Conservation (phyloP, 2,113 vertebrate genomes). For the Ageneiosus marmoratus region DNA sequence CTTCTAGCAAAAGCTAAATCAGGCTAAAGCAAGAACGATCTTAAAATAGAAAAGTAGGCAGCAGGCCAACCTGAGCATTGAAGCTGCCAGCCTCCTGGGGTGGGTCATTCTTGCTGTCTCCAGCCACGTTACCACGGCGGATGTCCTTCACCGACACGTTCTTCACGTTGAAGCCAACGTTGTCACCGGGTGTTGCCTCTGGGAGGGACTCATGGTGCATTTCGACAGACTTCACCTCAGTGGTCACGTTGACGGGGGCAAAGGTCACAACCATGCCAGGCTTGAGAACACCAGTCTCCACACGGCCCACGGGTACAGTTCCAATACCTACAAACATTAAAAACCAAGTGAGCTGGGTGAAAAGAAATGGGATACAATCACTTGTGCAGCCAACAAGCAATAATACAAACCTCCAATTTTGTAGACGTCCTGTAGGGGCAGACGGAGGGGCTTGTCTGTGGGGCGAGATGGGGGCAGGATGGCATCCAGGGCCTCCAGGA, state of each 20-base stretch:
- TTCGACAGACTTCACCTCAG: constrained; percentile 80
- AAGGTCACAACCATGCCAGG: constrained; percentile 77
- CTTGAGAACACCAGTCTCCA: constrained; percentile 76
- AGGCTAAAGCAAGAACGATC: neutral
- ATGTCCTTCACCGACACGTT: constrained; percentile 80
- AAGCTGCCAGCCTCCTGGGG: constrained; percentile 72
- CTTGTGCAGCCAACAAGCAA: neutral
- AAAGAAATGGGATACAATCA: neutral
- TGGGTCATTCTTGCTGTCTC: constrained; percentile 80
- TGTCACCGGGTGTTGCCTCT: constrained; percentile 75
- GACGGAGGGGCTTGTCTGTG: constrained; percentile 74
- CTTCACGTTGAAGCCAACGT: constrained; percentile 79
- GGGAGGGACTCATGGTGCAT: constrained; percentile 79
- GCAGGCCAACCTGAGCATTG: constrained; percentile 72
- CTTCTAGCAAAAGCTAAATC: neutral
- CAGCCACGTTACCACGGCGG: constrained; percentile 77
- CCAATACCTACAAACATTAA: constrained; percentile 69
- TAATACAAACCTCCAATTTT: constrained; percentile 72
- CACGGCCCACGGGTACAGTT: constrained; percentile 79
- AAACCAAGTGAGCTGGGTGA: neutral
- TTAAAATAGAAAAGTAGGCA: neutral
- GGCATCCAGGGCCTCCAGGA: constrained; percentile 76
- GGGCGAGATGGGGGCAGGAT: constrained; percentile 71
- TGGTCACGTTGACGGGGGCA: constrained; percentile 73
- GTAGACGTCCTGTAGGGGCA: constrained; percentile 82